Evolutionary conservation across 1,140 invertebrate genomes (phyloP), one percentile per base, ranked within the genome.

Genomic region (Pseudachorutes palmiensis): DNA sequence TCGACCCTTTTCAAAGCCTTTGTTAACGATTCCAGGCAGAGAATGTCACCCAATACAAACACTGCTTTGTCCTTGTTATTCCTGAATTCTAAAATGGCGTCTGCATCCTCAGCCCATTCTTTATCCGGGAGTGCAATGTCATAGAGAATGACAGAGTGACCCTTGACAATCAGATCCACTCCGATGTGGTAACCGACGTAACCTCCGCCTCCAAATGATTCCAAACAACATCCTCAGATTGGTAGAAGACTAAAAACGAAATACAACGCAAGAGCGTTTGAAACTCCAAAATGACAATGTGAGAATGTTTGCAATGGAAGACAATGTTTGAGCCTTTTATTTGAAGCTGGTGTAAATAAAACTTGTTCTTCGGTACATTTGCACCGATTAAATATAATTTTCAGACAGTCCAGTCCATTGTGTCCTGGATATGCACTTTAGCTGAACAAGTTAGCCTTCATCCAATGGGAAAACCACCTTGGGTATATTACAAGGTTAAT

Each of bases 191-290:
- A 78, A 2, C 79, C 79, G 16, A 78, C 72, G 70, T 78, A 80
- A 1, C 79, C 79, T 30, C 76, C 77, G 19, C 79, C 79, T n/a
- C 79, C 79, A 68, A 78, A n/a, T 78, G 3, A 80, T 69, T 73
- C 26, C 70, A 24, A 69, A 69, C 16, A 12, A 24, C 64, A 65
- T 65, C 16, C n/a, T 55, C 1, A 9, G 19, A 5, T 41, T 41
- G 22, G 19, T 19, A 0, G 45, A 62, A 62, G 14, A 3, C n/a
- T 61, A 9, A 14, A n/a, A n/a, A n/a, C n/a, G n/a, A n/a, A n/a
- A n/a, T n/a, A n/a, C n/a, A n/a, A n/a, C n/a, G n/a, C n/a, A n/a
- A n/a, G n/a, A n/a, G n/a, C n/a, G n/a, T n/a, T n/a, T n/a, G n/a
- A n/a, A n/a, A n/a, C n/a, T n/a, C n/a, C n/a, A n/a, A n/a, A n/a